These are phyloP conservation scores for Trachelipus rathkii DNA, from an alignment of 1,140 invertebrate genomes.

Conservation along the genomic window DNA sequence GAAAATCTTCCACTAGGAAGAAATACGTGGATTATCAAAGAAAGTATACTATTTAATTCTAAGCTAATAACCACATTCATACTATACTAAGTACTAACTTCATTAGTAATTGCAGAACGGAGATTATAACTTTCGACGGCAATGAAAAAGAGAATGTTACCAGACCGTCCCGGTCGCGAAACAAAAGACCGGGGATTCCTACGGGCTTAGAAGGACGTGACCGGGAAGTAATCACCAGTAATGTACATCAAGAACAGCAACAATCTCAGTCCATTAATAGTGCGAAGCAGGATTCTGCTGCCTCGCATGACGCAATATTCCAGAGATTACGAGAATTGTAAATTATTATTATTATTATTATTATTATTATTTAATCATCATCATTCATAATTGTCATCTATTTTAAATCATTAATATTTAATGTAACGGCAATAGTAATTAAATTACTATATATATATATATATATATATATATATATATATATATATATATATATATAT, in stretches of 20 bases:
- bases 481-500: slow-evolving; percentile 20
- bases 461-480: slow-evolving; percentile 18
- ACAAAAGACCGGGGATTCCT: slow-evolving; percentile 36
- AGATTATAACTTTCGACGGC: slow-evolving; percentile 19
- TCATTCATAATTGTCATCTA: too few relatives aligned
- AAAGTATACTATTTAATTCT: too few relatives aligned
- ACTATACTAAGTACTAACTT: too few relatives aligned
- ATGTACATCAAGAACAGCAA: too few relatives aligned
- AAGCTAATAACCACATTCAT: too few relatives aligned
- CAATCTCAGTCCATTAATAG: slow-evolving; percentile 6
- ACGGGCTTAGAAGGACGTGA: slow-evolving; percentile 40
- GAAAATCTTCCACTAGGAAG: too few relatives aligned
- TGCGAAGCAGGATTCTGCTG: background rate
- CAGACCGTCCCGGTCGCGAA: slow-evolving; percentile 37
- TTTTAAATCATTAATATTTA: too few relatives aligned
- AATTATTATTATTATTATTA: background rate
- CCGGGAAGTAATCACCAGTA: slow-evolving; percentile 16
- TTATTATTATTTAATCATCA: too few relatives aligned
- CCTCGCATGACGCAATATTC: slow-evolving; percentile 31
- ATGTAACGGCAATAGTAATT: too few relatives aligned
- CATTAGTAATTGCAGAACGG: slow-evolving; percentile 12
- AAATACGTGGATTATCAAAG: too few relatives aligned
- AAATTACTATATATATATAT: background rate
- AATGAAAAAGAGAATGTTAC: slow-evolving; percentile 33
- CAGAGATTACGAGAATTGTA: slow-evolving; percentile 38